phyloP scores from a whole-genome alignment of 2,888 invertebrate species.

The Hoplodrina ambigua region DNA sequence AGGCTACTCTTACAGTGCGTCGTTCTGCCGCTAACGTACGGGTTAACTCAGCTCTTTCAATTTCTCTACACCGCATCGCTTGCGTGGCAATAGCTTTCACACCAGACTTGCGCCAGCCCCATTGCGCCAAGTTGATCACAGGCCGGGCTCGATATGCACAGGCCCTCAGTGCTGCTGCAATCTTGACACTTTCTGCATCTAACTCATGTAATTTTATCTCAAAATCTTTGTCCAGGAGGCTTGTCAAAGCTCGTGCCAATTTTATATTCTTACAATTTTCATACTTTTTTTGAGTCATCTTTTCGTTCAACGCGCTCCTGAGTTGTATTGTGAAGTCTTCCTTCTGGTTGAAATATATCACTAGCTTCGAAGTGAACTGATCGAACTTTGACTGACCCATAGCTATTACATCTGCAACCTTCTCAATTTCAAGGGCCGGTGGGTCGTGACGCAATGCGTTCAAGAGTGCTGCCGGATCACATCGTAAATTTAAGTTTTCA shows the following conservation, averaged over 20 bases:
- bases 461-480: conserved; percentile 73
- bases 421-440: conserved; percentile 61
- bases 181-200: conserved; percentile 43
- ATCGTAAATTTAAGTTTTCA: conserved; percentile 69
- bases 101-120: conserved; percentile 72
- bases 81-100: conserved; percentile 75
- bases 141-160: conserved; percentile 73
- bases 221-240: conserved; percentile 50
- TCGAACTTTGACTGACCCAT: conserved; percentile 58
- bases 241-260: conserved; percentile 53
- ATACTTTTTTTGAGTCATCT: conserved; percentile 19
- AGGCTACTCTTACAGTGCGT: conserved; percentile 69
- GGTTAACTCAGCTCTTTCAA: conserved; percentile 62
- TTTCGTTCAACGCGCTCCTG: conserved; percentile 36
- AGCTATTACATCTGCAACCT: conserved; percentile 61
- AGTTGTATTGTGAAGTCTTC: conserved; percentile 70
- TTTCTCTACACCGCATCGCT: conserved; percentile 64
- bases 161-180: conserved; percentile 70
- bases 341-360: conserved; percentile 75
- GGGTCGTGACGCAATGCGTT: conserved; percentile 78
- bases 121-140: conserved; percentile 63
- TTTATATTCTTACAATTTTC: conserved; percentile 9
- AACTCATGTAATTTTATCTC: conserved; percentile 47
- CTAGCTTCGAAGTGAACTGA: conserved; percentile 70
- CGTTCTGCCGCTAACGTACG: conserved; percentile 67